phyloP scores from a whole-genome alignment of 30 jellyfish, hydroid and myxozoan genomes.

The Sanderia malayensis region DNA sequence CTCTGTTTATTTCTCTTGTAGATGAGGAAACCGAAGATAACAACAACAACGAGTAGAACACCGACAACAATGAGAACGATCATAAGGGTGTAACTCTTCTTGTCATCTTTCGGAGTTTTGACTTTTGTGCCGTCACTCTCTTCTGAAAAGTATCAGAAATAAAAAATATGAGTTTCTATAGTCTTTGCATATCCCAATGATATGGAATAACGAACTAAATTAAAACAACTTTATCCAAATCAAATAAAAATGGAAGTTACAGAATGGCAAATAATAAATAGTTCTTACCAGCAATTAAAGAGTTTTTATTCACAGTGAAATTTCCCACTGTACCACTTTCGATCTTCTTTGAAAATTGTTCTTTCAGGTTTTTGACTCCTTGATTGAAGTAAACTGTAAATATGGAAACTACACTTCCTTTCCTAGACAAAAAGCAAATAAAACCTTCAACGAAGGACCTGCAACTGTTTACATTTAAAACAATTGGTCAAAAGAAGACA shows the following conservation, averaged over 20 bases:
- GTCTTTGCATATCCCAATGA: no score
- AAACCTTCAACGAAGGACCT: no score
- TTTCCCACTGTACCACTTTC: slow-evolving; percentile 7
- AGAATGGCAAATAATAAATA: no score
- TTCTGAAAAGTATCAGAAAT: not conserved
- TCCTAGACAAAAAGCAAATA: not conserved
- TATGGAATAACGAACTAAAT: no score
- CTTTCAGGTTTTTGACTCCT: slow-evolving; percentile 24
- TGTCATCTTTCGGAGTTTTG: not conserved
- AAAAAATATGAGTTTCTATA: no score
- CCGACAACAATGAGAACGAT: slow-evolving; percentile 26
- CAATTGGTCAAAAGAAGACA: no score
- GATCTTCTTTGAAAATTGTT: not conserved
- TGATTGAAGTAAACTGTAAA: slow-evolving; percentile 13
- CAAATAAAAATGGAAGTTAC: no score
- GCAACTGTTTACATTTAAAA: no score
- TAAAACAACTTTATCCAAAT: no score
- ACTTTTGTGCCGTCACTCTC: not conserved
- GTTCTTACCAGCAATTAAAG: slow-evolving; percentile 9
- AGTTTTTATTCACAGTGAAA: slow-evolving; percentile 8
- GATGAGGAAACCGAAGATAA: slow-evolving; percentile 5
- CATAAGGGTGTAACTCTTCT: slow-evolving; percentile 14
- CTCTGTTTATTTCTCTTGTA: slow-evolving; percentile 16
- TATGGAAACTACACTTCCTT: slow-evolving; percentile 38
- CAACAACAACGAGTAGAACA: slow-evolving; percentile 20